Percentiles rank a stretch among this genome's conserved stretches.
Evolutionary conservation across 2,888 invertebrate species (phyloP).

Genomic region (Thecophora atra): DNA sequence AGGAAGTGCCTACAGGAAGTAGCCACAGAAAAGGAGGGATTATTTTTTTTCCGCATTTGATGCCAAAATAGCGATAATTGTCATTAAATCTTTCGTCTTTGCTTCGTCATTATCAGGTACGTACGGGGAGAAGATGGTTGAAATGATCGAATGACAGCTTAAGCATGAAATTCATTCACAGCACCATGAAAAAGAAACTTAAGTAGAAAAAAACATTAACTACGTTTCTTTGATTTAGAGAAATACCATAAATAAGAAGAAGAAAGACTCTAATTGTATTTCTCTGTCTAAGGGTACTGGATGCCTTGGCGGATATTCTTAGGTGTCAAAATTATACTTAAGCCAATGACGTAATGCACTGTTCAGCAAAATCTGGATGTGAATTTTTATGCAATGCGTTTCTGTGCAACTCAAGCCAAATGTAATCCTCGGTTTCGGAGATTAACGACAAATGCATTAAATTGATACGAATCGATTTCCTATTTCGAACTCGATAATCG

Average conservation of each 20-base stretch:
- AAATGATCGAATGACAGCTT: background rate
- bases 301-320: slow-evolving; percentile 25
- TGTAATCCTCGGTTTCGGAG: background rate
- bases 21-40: slow-evolving; percentile 43
- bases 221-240: too few relatives aligned
- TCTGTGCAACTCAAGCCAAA: slow-evolving; percentile 9
- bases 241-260: background rate
- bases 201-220: background rate
- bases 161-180: background rate
- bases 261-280: slow-evolving; percentile 38
- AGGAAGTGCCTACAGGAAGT: slow-evolving; percentile 42
- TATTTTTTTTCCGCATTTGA: slow-evolving; percentile 43
- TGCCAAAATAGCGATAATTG: slow-evolving; percentile 52
- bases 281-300: slow-evolving; percentile 22
- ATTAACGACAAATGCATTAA: slow-evolving; percentile 31
- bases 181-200: background rate
- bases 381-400: background rate
- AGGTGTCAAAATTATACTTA: slow-evolving; percentile 63
- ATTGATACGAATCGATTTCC: slow-evolving; percentile 21
- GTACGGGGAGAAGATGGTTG: background rate
- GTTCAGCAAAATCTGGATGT: slow-evolving; percentile 26
- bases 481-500: background rate
- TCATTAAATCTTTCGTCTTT: slow-evolving; percentile 43
- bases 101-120: slow-evolving; percentile 16
- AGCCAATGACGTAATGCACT: slow-evolving; percentile 61